Evolutionary conservation across 2,888 invertebrate species (phyloP).

Genomic region (Apoda limacodes): DNA sequence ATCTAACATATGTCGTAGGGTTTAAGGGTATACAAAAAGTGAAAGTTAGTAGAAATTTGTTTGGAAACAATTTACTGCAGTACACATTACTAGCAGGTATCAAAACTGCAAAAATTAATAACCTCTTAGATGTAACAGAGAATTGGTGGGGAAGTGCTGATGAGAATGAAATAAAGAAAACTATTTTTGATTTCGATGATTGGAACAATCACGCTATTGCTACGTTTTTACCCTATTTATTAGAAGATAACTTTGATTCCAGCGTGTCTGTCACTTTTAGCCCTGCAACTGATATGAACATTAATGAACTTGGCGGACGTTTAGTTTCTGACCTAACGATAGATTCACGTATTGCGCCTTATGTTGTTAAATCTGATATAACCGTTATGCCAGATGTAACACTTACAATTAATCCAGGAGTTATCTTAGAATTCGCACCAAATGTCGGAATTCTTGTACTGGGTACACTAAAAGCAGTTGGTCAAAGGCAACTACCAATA

Average conservation of each 20-base stretch:
- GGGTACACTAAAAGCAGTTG: slow-evolving; percentile 88
- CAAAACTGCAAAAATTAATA: slow-evolving; percentile 87
- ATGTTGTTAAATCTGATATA: slow-evolving; percentile 87
- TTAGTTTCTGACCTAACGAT: slow-evolving; percentile 76
- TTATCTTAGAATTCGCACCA: slow-evolving; percentile 92
- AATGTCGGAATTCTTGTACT: slow-evolving; percentile 96
- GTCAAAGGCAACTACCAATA: slow-evolving; percentile 80
- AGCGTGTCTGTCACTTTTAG: slow-evolving; percentile 80
- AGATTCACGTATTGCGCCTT: slow-evolving; percentile 75
- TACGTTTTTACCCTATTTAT: slow-evolving; percentile 87
- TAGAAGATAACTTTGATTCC: slow-evolving; percentile 80
- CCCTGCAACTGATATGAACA: slow-evolving; percentile 64
- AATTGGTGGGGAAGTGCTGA: slow-evolving; percentile 97
- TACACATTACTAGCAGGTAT: slow-evolving; percentile 95
- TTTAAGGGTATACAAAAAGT: slow-evolving; percentile 96
- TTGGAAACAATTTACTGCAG: slow-evolving; percentile 84
- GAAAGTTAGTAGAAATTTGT: slow-evolving; percentile 87
- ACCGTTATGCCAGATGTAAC: slow-evolving; percentile 96
- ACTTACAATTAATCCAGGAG: slow-evolving; percentile 88
- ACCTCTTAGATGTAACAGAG: slow-evolving; percentile 86
- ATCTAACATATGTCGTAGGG: slow-evolving; percentile 87
- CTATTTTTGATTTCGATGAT: slow-evolving; percentile 98
- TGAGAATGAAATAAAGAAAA: slow-evolving; percentile 78
- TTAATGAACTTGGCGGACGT: slow-evolving; percentile 82
- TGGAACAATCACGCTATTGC: slow-evolving; percentile 99